Evolutionary conservation across 2,797 vertebrate species (phyloP), one percentile per base, ranked within the genome.

Genomic region (Urophycis tenuis): DNA sequence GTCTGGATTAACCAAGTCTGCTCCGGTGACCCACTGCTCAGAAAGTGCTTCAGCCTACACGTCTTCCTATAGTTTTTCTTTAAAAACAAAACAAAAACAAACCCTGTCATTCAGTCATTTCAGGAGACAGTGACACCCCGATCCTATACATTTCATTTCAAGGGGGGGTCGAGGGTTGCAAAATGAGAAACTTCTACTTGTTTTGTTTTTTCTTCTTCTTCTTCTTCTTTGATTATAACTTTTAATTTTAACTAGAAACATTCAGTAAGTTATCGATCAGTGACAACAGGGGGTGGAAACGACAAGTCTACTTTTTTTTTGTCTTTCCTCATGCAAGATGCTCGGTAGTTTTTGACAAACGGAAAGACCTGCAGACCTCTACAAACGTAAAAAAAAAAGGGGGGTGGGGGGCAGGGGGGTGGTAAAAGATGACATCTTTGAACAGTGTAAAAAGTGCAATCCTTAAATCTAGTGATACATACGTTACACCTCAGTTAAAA

Each of bases 1-100:
- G 90, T 92, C 91, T 89, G 90, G 89, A 91, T 90, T 90, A 91
- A 87, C 90, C 82, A 88, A 90, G 88, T 90, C 91, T 92, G 90
- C 84, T 90, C 89, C 89, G 89, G 87, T 77, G 81, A 88, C 87
- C 85, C 89, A 90, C 89, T 90, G 89, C 85, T 91, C 87, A 90
- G 88, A 91, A 92, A 92, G 91, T 92, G 91, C 91, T 92, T 39
- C 12, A 39, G 36, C 36, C 36, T 86, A 80, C 76, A 79, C 87
- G 17, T 39, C 49, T 80, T 81, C 29, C 82, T 33, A 8, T 70
- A 25, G 67, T 81, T 75, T 74, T 83, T 84, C 82, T 83, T 76
- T 76, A 77, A 77, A 84, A 78, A 84, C 77, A n/a, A n/a, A n/a
- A n/a, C n/a, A n/a, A n/a, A n/a, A n/a, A n/a, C n/a, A n/a, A n/a